These are phyloP conservation scores for Parauchenoglanis ngamensis DNA, from an alignment of 2,797 vertebrate species.

Conservation along the genomic window DNA sequence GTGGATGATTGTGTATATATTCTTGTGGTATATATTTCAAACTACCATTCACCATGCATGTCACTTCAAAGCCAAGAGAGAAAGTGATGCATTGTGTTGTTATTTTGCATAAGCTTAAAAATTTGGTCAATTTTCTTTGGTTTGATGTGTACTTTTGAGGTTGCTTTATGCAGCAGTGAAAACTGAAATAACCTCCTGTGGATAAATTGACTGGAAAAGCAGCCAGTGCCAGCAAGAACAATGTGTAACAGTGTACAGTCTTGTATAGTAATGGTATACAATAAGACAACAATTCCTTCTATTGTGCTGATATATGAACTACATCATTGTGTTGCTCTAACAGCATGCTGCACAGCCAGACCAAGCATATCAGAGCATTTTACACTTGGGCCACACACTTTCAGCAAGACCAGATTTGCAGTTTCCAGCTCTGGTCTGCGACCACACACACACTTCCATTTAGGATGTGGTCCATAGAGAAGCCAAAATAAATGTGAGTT, in stretches of 20 bases:
- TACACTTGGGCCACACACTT: conserved; percentile 37
- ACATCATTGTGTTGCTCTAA: conserved; percentile 42
- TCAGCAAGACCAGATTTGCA: conserved; percentile 37
- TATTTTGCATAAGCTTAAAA: conserved; percentile 28
- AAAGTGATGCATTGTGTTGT: conserved; percentile 25
- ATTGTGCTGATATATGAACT: conserved; percentile 46
- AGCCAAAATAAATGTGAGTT: conserved; percentile 49
- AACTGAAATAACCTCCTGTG: conserved; percentile 22
- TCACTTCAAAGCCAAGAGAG: conserved; percentile 41
- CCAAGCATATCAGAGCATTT: conserved; percentile 36
- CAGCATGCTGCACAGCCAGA: conserved; percentile 44
- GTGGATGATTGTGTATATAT: conserved; percentile 38
- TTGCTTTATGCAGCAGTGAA: conserved; percentile 20
- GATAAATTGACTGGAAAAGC: conserved; percentile 28
- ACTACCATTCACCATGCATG: conserved; percentile 33
- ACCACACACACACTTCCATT: conserved; percentile 51
- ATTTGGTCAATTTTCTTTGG: conserved; percentile 4
- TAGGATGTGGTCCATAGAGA: conserved; percentile 42
- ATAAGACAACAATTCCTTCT: conserved; percentile 24
- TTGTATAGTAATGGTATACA: neutral
- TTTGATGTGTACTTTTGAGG: conserved; percentile 8
- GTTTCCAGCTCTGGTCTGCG: conserved; percentile 32
- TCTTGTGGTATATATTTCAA: conserved; percentile 46
- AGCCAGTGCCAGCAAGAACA: conserved; percentile 12
- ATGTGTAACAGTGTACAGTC: conserved; percentile 21